These are phyloP conservation scores for Hormaphis cornu DNA, from an alignment of 1,140 invertebrate species.

Conservation along the genomic window DNA sequence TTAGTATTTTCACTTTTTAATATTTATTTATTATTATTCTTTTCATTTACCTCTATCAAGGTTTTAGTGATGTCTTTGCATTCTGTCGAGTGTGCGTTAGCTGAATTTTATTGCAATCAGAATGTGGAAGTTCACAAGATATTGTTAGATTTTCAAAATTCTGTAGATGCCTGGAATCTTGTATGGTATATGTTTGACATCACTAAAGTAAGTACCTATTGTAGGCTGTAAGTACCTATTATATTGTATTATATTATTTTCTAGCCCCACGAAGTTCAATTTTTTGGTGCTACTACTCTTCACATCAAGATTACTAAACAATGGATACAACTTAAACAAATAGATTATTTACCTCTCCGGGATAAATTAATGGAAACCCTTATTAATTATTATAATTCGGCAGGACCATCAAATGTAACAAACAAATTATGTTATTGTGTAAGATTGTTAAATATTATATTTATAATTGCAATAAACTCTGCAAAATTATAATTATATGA, in stretches of 20 bases:
- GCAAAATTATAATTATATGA: background rate
- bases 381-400: conserved; percentile 52
- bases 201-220: conserved; percentile 54
- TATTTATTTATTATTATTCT: background rate
- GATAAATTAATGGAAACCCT: conserved; percentile 66
- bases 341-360: conserved; percentile 63
- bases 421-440: conserved; percentile 79
- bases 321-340: conserved; percentile 72
- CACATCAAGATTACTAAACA: conserved; percentile 76
- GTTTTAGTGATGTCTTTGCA: background rate
- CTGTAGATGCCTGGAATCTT: conserved; percentile 77
- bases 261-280: conserved; percentile 76
- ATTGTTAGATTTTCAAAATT: conserved; percentile 69
- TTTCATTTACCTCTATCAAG: background rate
- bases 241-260: conserved; percentile 36
- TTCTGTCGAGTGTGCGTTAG: conserved; percentile 6
- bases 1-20: no score
- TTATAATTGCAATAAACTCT: no score
- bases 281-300: conserved; percentile 81
- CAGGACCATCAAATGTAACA: conserved; percentile 71
- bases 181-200: conserved; percentile 74
- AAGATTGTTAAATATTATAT: conserved; percentile 41
- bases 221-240: no score
- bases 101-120: conserved; percentile 37
- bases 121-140: conserved; percentile 69